Conservation (phyloP, 1,140 invertebrate species). For the Cherax quadricarinatus region DNA sequence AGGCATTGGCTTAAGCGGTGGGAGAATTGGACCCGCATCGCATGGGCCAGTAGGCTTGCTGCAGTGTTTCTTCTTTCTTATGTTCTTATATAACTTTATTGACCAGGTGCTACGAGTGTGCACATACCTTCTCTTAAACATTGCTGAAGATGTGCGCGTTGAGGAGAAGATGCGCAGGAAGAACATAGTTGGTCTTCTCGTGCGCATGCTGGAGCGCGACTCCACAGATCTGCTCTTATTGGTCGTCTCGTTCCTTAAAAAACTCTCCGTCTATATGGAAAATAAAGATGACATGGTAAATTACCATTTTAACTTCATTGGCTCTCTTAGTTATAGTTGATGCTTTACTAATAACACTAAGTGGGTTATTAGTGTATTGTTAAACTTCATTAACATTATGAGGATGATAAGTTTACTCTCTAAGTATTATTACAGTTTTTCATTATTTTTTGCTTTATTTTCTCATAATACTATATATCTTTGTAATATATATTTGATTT, state of each 20-base stretch:
- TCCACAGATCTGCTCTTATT: slow-evolving; percentile 92
- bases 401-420: too few relatives aligned
- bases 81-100: neutral
- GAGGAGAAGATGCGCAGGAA: slow-evolving; percentile 98
- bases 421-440: too few relatives aligned
- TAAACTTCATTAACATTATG: too few relatives aligned
- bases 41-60: too few relatives aligned
- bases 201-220: slow-evolving; percentile 91
- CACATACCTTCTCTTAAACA: slow-evolving; percentile 95
- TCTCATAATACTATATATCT: too few relatives aligned
- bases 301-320: neutral
- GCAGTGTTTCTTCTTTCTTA: too few relatives aligned
- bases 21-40: too few relatives aligned
- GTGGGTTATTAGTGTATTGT: too few relatives aligned
- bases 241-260: slow-evolving; percentile 96
- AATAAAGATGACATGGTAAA: slow-evolving; percentile 95
- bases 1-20: too few relatives aligned
- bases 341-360: too few relatives aligned
- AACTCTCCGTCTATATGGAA: slow-evolving; percentile 94
- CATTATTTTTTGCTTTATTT: too few relatives aligned
- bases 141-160: slow-evolving; percentile 94
- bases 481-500: too few relatives aligned
- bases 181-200: slow-evolving; percentile 91
- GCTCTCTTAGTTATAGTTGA: neutral
- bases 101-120: slow-evolving; percentile 77